A percentile compares a stretch with the other conserved stretches of the same genome.
Evolutionary conservation across 1,140 invertebrate genomes (phyloP).

Genomic region (Chrysopa pallens): DNA sequence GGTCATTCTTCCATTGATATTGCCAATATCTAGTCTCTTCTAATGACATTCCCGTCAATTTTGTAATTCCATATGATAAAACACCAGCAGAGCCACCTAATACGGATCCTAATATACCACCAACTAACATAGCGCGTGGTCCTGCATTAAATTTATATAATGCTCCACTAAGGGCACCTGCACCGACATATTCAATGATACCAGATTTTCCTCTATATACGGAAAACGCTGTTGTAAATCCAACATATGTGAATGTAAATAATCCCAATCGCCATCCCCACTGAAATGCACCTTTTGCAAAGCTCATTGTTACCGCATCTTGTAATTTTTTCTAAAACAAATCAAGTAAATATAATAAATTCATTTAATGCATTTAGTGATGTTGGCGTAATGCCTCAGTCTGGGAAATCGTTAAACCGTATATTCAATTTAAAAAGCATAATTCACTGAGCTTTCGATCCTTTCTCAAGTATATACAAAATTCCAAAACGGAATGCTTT

Average conservation of each 20-base stretch:
- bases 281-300: conserved; percentile 45
- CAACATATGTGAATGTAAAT: conserved; percentile 41
- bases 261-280: conserved; percentile 41
- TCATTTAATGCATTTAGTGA: too few species aligned
- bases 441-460: too few species aligned
- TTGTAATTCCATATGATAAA: conserved; percentile 24
- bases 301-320: conserved; percentile 38
- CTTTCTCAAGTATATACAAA: too few species aligned
- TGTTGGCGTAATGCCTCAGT: too few species aligned
- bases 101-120: conserved; percentile 27
- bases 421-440: too few species aligned
- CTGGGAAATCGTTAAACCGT: too few species aligned
- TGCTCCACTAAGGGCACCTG: conserved; percentile 38
- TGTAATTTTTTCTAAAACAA: conserved; percentile 45
- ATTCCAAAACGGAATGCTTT: too few species aligned
- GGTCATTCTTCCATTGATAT: conserved; percentile 22
- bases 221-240: conserved; percentile 35
- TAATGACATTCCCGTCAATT: conserved; percentile 28
- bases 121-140: conserved; percentile 39
- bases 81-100: conserved; percentile 31
- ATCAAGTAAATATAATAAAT: too few species aligned
- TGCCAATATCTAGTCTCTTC: conserved; percentile 32
- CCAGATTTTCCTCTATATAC: conserved; percentile 44
- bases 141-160: conserved; percentile 43
- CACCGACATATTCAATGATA: conserved; percentile 40